Evolutionary conservation across 2,113 vertebrate genomes (phyloP), one percentile per base, ranked within the genome.

Genomic region (Anoura caudifer): DNA sequence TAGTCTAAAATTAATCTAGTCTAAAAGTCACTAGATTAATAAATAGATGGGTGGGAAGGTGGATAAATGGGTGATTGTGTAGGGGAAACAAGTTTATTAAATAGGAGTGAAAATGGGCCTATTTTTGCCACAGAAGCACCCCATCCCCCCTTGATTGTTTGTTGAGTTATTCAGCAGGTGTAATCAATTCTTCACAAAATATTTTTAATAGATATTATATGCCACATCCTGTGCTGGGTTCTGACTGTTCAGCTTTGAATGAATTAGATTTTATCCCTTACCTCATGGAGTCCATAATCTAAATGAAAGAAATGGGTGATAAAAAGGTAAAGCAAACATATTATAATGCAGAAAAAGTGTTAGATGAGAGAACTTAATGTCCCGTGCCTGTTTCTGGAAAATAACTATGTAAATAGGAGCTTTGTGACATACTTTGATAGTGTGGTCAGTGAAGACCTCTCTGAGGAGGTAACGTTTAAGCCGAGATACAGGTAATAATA

Each of bases 251-350:
- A 56, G 3, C 63, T 13, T 93, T 90, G 52, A 84, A n/a, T 88
- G 41, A 95, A 92, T 86, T 20, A 92, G 50, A 61, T 67, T 92
- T 96, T 94, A 70, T 81, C 61, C 12, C 33, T 94, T 76, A 75
- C n/a, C 19, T 92, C 33, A 61, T 65, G 26, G 59, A 83, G 2
- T 91, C 92, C 54, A 20, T 76, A 61, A 81, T 77, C 33, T 75
- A 89, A n/a, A 31, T 65, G 50, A 77, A 87, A 50, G 20, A 88
- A 56, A 69, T 72, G 79, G 38, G 11, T 38, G 92, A 31, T 80
- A 69, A 90, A 95, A 87, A 36, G 33, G 26, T n/a, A 63, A 70
- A 89, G 52, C 33, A 75, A 56, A 75, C 6, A 22, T 41, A 56
- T 61, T 81, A n/a, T 33, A 50, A 65, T 79, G 92, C 38, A 91